These are phyloP conservation scores for Pinctada fucata DNA, from an alignment of 2,888 invertebrate genomes.

Conservation along the genomic window DNA sequence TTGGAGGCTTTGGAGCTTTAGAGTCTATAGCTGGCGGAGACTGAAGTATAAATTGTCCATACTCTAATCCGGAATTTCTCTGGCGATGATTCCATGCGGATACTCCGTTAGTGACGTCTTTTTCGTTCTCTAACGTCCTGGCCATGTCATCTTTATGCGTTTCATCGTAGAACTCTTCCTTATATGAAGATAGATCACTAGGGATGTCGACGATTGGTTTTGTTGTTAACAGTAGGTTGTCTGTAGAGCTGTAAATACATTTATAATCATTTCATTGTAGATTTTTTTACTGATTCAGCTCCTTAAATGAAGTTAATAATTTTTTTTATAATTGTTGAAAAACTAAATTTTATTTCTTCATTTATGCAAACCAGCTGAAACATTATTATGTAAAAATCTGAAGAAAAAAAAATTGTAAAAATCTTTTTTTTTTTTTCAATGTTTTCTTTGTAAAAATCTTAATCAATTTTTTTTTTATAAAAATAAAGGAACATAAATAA, in stretches of 20 bases:
- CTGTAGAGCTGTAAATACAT: not conserved
- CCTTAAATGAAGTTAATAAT: no score
- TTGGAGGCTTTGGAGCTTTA: not conserved
- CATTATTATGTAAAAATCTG: no score
- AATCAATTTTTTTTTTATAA: no score
- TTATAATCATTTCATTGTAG: not conserved
- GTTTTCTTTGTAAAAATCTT: no score
- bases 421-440: no score
- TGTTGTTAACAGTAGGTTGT: not conserved
- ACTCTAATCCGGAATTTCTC: not conserved
- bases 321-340: no score
- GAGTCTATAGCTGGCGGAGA: constrained; percentile 7
- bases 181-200: constrained; percentile 49
- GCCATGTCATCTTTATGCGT: constrained; percentile 47
- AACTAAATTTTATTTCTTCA: no score
- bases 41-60: not conserved
- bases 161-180: constrained; percentile 49
- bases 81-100: constrained; percentile 49
- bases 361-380: no score
- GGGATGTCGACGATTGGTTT: constrained; percentile 32
- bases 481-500: no score
- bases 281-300: not conserved
- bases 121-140: constrained; percentile 43
- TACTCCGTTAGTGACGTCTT: constrained; percentile 39
- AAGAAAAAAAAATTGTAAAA: no score